Base-by-base conservation (phyloP, 2,113 vertebrate species). In the Struthio camelus region DNA sequence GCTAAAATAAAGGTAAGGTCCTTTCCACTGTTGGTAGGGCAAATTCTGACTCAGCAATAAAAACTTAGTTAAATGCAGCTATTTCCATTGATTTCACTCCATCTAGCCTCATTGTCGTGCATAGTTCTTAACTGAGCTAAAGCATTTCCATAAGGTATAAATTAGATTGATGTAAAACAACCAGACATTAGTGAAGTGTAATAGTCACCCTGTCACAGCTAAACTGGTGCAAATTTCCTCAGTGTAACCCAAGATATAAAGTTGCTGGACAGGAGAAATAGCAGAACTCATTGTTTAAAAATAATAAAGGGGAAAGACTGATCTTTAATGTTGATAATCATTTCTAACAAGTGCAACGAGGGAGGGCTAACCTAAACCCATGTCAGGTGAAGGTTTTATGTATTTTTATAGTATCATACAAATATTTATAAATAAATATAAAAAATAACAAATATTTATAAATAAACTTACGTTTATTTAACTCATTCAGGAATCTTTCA, bases 51-150 rank as follows among this genome's bases (percentile, higher is more conserved):
- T 77, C 90, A 91, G 87, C 76, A 83, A 40, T 75, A 59, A 64
- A 83, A 91, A 62, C 10, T n/a, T 76, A 38, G 87, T 61, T 70
- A 12, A 87, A 85, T 58, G 27, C 44, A 62, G 59, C 50, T 75
- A 78, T 73, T 93, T 80, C n/a, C n/a, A 62, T 53, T 85, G 58
- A 93, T 91, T 96, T 77, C 48, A 83, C 44, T 83, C 40, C 46
- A 71, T 66, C 32, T 75, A 67, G 22, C 10, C 23, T 87, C 65
- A 78, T 86, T 83, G 85, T 85, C 32, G 30, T 30, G 12, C 30
- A 6, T 82, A 61, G 78, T 66, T 97, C 80, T 56, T 80, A 75
- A 65, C 38, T 81, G 42, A 90, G 22, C 13, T 92, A 78, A 85
- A 75, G 16, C 19, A 61, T 92, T 92, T 88, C 51, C 42, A 48